phyloP scores from a whole-genome alignment of 2,888 invertebrate species.

The Lithophane leautieri region DNA sequence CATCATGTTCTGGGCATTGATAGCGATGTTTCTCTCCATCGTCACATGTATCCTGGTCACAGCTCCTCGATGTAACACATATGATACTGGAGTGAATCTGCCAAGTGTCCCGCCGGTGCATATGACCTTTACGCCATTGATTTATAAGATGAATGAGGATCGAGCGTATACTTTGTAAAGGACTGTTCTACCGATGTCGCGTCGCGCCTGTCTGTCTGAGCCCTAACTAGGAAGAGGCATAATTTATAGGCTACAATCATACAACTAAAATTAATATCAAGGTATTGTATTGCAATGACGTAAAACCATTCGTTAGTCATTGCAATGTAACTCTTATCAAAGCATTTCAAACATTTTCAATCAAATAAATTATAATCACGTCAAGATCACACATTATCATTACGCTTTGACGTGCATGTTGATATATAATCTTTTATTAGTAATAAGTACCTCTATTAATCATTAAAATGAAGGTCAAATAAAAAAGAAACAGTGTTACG shows the following conservation, averaged over 20 bases:
- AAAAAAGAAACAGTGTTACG: neutral
- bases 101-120: constrained; percentile 78
- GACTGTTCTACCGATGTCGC: no score
- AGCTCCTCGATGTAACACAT: constrained; percentile 63
- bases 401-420: no score
- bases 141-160: constrained; percentile 65
- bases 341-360: no score
- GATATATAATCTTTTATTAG: no score
- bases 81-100: constrained; percentile 51
- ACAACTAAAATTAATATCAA: neutral
- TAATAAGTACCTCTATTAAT: neutral
- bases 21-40: constrained; percentile 85
- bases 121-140: constrained; percentile 75
- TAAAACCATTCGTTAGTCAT: neutral
- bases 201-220: no score
- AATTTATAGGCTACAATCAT: neutral
- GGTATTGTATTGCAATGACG: neutral
- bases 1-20: constrained; percentile 86
- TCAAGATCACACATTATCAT: no score
- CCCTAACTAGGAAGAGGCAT: neutral
- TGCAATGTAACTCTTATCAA: no score
- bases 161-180: constrained; percentile 53
- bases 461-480: neutral
- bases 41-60: constrained; percentile 81
- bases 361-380: no score